phyloP scores from a whole-genome alignment of 2,888 invertebrate species.

The Cheilosia pagana region DNA sequence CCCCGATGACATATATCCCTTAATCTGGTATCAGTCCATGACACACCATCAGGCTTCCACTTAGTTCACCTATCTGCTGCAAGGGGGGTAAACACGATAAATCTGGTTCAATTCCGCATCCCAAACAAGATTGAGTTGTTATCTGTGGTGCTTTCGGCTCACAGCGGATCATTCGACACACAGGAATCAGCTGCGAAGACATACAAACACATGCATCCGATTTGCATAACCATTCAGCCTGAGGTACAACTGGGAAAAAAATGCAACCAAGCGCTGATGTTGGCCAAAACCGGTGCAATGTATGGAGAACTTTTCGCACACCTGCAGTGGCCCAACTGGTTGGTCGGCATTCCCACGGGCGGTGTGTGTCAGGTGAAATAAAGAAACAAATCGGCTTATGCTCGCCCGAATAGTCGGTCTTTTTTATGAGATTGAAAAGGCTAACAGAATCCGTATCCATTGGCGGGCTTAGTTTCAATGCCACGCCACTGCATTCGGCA shows the following conservation, averaged over 20 bases:
- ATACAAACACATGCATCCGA: slow-evolving; percentile 20
- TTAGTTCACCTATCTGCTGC: background rate
- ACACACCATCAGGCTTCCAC: slow-evolving; percentile 40
- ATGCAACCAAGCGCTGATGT: slow-evolving; percentile 28
- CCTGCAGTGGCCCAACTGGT: slow-evolving; percentile 71
- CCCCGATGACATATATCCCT: slow-evolving; percentile 17
- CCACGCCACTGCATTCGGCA: slow-evolving; percentile 88
- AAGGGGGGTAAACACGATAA: slow-evolving; percentile 25
- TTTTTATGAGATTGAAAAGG: slow-evolving; percentile 36
- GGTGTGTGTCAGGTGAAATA: background rate
- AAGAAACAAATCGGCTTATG: slow-evolving; percentile 21
- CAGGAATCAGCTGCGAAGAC: slow-evolving; percentile 29
- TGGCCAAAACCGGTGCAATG: slow-evolving; percentile 50
- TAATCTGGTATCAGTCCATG: slow-evolving; percentile 52
- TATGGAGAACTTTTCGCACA: slow-evolving; percentile 55
- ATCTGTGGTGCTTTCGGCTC: slow-evolving; percentile 1
- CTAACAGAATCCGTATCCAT: slow-evolving; percentile 86
- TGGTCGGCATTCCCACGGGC: slow-evolving; percentile 49
- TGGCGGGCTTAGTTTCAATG: slow-evolving; percentile 87
- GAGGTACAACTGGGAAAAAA: slow-evolving; percentile 32
- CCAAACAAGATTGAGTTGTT: slow-evolving; percentile 60
- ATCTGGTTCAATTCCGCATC: slow-evolving; percentile 63
- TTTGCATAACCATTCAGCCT: slow-evolving; percentile 61
- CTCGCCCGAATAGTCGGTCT: slow-evolving; percentile 3
- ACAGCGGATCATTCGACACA: slow-evolving; percentile 1